Percentiles rank a stretch among this genome's conserved stretches.
Conservation (phyloP, 2,888 invertebrate species). For the Limnephilus marmoratus region DNA sequence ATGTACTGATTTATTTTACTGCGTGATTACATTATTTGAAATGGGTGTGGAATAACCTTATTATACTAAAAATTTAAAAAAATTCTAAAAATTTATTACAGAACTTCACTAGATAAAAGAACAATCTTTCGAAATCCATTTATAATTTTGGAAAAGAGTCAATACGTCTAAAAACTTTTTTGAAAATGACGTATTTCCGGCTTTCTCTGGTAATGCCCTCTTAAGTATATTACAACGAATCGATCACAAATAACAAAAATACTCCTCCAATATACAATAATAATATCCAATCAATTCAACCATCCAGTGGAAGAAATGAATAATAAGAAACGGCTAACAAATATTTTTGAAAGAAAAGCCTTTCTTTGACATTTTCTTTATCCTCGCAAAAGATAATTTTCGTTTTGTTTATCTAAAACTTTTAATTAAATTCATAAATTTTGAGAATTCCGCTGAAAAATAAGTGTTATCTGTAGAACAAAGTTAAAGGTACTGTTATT, state of each 20-base stretch:
- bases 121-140: no score
- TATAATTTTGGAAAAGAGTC: no score
- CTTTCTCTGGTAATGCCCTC: no score
- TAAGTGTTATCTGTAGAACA: slow-evolving; percentile 38
- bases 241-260: neutral
- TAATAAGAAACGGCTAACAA: neutral
- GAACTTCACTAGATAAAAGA: no score
- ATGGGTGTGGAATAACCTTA: no score
- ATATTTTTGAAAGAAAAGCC: neutral
- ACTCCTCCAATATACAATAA: neutral
- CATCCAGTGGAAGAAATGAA: neutral
- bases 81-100: no score
- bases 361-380: slow-evolving; percentile 16
- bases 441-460: slow-evolving; percentile 14
- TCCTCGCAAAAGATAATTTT: neutral
- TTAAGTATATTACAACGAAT: neutral
- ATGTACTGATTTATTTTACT: no score
- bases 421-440: slow-evolving; percentile 48
- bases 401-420: slow-evolving; percentile 40
- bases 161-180: no score
- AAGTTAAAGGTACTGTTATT: slow-evolving; percentile 39
- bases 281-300: neutral
- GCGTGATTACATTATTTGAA: no score
- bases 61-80: no score
- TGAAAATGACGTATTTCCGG: no score